Conservation (phyloP, 2,888 invertebrate genomes). For the Erebia epiphron region DNA sequence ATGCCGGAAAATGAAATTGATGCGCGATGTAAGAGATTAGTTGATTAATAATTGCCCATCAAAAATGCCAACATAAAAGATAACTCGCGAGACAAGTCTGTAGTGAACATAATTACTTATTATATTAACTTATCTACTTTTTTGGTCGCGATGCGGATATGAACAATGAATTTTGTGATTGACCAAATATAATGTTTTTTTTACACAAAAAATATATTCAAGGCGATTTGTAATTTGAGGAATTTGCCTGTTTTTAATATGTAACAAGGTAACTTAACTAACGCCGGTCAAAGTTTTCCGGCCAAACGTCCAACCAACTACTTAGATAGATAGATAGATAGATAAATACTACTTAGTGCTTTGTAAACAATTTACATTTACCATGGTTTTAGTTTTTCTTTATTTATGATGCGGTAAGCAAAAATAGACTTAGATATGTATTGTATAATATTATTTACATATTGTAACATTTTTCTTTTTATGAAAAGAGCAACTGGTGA, state of each 20-base stretch:
- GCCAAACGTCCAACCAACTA: not conserved
- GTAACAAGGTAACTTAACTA: not conserved
- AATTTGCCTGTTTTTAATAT: not conserved
- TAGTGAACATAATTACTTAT: not conserved
- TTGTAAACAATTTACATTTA: too few species aligned
- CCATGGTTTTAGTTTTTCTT: too few species aligned
- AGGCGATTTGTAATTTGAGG: not conserved
- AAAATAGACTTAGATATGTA: too few species aligned
- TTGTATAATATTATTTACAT: too few species aligned
- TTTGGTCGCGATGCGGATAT: not conserved
- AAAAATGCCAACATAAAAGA: not conserved
- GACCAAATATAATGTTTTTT: not conserved
- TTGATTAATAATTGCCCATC: not conserved
- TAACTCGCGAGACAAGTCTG: not conserved
- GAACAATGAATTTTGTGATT: not conserved
- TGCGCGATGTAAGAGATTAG: not conserved
- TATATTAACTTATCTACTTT: not conserved
- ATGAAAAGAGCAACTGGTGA: too few species aligned
- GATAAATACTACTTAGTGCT: too few species aligned
- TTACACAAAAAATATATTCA: not conserved
- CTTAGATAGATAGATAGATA: too few species aligned
- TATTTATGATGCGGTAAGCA: too few species aligned
- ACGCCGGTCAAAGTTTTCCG: not conserved
- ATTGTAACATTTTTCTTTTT: too few species aligned
- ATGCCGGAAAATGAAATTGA: constrained; percentile 6